phyloP scores from a whole-genome alignment of 2,113 vertebrate genomes.

The Pheucticus melanocephalus region DNA sequence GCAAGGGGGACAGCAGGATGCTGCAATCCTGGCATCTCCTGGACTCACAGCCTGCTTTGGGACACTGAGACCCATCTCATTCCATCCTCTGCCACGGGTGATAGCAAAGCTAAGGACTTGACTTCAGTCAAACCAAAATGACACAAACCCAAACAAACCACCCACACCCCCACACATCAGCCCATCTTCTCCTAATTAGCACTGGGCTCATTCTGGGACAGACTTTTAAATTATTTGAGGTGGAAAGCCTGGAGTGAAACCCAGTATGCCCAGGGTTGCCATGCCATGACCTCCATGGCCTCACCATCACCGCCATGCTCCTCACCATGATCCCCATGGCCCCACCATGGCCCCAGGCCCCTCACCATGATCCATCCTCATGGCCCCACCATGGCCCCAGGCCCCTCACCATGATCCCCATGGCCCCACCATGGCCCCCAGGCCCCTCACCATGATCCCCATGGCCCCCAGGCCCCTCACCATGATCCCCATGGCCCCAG shows the following conservation, averaged over 20 bases:
- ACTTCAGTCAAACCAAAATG: background rate
- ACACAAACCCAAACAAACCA: accelerated
- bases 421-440: too few species aligned
- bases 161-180: background rate
- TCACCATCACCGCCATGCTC: constrained; percentile 82
- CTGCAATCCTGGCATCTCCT: background rate
- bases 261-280: accelerated
- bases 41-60: background rate
- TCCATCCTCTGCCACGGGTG: accelerated
- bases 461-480: constrained; percentile 69
- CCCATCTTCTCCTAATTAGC: background rate
- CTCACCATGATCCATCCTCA: constrained; percentile 82
- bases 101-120: accelerated
- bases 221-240: accelerated
- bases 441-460: constrained; percentile 94
- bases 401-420: constrained; percentile 93
- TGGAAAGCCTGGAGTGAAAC: too few species aligned
- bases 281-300: constrained; percentile 74
- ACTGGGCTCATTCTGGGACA: accelerated
- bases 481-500: constrained; percentile 43
- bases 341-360: background rate
- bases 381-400: constrained; percentile 74
- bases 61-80: accelerated
- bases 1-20: background rate
- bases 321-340: constrained; percentile 44